Percentiles rank a stretch among this genome's conserved stretches.
These are phyloP conservation scores for Lutjanus campechanus DNA, from an alignment of 2,797 vertebrate species.

Conservation along the genomic window DNA sequence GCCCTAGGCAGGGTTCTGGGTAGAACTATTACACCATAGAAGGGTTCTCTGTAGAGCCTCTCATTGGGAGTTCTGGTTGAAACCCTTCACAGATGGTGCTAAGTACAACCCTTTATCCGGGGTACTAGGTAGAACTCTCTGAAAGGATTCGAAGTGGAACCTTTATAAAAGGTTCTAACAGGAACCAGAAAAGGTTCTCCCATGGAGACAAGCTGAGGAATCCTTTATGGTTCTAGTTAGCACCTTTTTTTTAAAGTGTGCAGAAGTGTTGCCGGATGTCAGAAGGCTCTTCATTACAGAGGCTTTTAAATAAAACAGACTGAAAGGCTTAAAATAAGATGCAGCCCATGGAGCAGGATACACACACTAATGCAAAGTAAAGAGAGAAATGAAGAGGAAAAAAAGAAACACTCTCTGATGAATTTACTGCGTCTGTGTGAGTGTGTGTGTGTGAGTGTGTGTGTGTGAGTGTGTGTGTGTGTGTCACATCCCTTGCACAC, in stretches of 20 bases:
- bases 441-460: background rate
- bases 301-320: slow-evolving; percentile 65
- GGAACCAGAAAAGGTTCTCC: no score
- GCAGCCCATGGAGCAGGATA: slow-evolving; percentile 35
- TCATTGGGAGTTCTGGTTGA: no score
- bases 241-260: background rate
- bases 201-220: no score
- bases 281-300: slow-evolving; percentile 48
- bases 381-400: slow-evolving; percentile 17
- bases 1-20: no score
- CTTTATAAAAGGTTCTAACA: no score
- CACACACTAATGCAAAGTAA: slow-evolving; percentile 44
- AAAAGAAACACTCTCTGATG: slow-evolving; percentile 19
- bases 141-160: no score
- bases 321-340: slow-evolving; percentile 56
- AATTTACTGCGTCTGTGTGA: slow-evolving; percentile 11
- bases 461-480: background rate
- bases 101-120: no score
- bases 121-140: no score
- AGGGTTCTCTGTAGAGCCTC: no score
- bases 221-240: no score
- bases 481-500: slow-evolving; percentile 13
- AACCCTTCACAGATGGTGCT: no score
- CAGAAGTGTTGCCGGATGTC: slow-evolving; percentile 55
- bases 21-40: no score